A percentile compares a stretch with the other conserved stretches of the same genome.
Conservation (phyloP, 1,140 invertebrate genomes). For the Pentalonia nigronervosa region DNA sequence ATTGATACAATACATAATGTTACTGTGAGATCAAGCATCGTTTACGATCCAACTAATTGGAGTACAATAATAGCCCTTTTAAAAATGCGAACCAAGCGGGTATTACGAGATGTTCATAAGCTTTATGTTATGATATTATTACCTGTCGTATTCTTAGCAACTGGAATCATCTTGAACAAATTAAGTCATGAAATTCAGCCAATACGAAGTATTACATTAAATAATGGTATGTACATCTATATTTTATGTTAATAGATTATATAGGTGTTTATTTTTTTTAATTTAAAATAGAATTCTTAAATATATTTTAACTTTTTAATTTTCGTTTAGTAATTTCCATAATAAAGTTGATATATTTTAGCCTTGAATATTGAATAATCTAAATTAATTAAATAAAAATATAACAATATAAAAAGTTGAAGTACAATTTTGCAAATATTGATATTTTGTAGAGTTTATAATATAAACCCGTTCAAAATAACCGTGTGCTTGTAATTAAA, state of each 20-base stretch:
- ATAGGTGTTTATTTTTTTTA: neutral
- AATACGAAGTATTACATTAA: conserved; percentile 71
- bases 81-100: conserved; percentile 65
- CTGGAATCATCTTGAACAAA: conserved; percentile 75
- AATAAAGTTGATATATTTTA: neutral
- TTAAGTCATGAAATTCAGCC: conserved; percentile 66
- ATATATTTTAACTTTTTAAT: no score
- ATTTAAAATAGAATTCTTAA: neutral
- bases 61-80: conserved; percentile 68
- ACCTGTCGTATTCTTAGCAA: conserved; percentile 71
- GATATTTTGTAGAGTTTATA: neutral
- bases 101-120: conserved; percentile 66
- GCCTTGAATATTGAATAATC: neutral
- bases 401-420: neutral
- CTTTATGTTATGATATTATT: conserved; percentile 67
- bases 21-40: neutral
- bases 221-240: conserved; percentile 62
- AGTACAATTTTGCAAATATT: neutral
- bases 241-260: neutral
- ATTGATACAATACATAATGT: conserved; percentile 19
- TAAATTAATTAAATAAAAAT: neutral
- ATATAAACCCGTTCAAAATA: neutral
- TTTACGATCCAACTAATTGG: conserved; percentile 49
- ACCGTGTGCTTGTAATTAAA: neutral
- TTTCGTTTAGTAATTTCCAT: neutral